phyloP scores from a whole-genome alignment of 37 sponge, comb jelly and placozoan species.

The Hormiphora californensis region DNA sequence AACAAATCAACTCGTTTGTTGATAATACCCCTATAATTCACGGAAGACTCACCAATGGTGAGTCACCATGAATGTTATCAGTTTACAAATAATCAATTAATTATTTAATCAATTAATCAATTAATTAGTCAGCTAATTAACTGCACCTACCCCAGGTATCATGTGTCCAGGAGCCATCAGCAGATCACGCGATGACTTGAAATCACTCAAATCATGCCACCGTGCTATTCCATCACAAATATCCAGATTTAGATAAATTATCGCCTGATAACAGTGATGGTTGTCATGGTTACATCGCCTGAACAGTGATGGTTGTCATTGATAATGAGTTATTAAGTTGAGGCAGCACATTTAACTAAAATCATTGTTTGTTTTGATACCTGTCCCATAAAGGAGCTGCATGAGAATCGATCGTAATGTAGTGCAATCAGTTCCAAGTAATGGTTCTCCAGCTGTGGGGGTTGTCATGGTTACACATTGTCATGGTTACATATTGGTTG shows the following conservation, averaged over 20 bases:
- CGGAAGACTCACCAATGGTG: too few species aligned
- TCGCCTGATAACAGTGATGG: background rate
- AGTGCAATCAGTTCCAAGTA: constrained; percentile 44
- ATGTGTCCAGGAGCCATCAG: background rate
- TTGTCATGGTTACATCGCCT: background rate
- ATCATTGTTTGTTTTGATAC: too few species aligned
- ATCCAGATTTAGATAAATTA: constrained; percentile 39
- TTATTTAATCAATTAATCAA: too few species aligned
- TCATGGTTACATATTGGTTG: too few species aligned
- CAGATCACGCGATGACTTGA: constrained; percentile 38
- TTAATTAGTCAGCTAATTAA: too few species aligned
- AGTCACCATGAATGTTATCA: too few species aligned
- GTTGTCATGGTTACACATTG: too few species aligned
- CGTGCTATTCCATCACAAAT: constrained; percentile 45
- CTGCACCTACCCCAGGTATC: constrained; percentile 4
- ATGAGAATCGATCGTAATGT: constrained; percentile 33
- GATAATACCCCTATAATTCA: too few species aligned
- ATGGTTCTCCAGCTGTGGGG: constrained; percentile 48
- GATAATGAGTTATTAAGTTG: background rate
- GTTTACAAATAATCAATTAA: too few species aligned
- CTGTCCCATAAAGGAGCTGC: constrained; percentile 53
- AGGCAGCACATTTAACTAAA: background rate
- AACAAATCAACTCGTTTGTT: too few species aligned
- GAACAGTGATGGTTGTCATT: background rate
- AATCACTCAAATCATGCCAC: constrained; percentile 43